Base-by-base conservation (phyloP, 1,140 invertebrate species). In the Trichoplusia ni region DNA sequence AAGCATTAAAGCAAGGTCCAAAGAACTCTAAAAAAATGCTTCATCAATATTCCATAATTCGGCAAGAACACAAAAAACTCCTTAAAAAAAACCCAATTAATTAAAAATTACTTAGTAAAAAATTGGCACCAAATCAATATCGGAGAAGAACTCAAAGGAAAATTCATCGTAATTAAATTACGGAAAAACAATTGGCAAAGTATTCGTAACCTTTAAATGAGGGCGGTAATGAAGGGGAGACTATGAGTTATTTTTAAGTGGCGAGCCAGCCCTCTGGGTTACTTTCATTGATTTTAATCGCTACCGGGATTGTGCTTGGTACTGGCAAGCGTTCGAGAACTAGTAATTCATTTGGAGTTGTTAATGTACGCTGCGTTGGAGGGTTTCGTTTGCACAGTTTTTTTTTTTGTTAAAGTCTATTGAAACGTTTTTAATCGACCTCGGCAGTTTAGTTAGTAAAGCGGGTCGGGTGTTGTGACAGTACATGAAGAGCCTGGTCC, bases 161-260 rank as follows among this genome's bases (percentile, higher is more conserved):
- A 68, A 71, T 77, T 72, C 9, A 49, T 23, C 40, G 62, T 60
- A 60, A 60, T 47, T 44, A 47, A 60, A 46, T 46, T 23, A 46
- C 42, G 16, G 8, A 18, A 21, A 21, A 59, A 59, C 54, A 38
- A 42, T 44, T 58, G 8, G 16, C 18, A 49, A 69, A 68, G 73
- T 71, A 75, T 69, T 73, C 71, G n/a, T n/a, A n/a, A n/a, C 46
- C 69, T 69, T 64, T 68, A 69, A 69, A 69, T 79, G 71, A 62
- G 46, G 72, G 63, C 42, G 56, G 40, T 64, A 76, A 79, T 76
- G 61, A 77, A 73, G 61, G 75, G 67, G 65, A 63, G 60, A 65
- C 49, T 67, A 70, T 75, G 75, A 82, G 75, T 77, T 79, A 74
- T 79, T 77, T 79, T 75, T 76, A 79, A 82, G 73, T 77, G 69